phyloP scores from a whole-genome alignment of 2,888 invertebrate species.

The Lathronympha strigana region DNA sequence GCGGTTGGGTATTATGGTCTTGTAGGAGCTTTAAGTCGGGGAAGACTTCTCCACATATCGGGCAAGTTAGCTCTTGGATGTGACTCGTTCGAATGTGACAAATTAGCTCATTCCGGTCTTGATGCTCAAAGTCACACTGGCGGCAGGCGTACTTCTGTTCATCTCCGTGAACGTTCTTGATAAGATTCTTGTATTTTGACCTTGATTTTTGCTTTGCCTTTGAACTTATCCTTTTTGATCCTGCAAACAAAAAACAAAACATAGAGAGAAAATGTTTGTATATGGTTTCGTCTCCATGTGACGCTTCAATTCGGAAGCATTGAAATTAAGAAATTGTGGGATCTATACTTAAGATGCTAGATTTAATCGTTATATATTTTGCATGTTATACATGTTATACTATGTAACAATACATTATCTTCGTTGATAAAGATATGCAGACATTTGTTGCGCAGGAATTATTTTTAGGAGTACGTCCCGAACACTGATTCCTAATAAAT shows the following conservation, averaged over 20 bases:
- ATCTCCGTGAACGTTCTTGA: slow-evolving; percentile 7
- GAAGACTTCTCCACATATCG: slow-evolving; percentile 5
- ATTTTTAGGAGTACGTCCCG: no score
- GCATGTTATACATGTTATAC: no score
- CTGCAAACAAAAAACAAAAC: slow-evolving; percentile 4
- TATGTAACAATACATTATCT: no score
- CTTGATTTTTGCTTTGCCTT: no score
- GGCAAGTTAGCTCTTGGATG: slow-evolving; percentile 3
- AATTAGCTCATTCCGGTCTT: not conserved
- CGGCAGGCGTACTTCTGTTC: not conserved
- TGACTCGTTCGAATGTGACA: not conserved
- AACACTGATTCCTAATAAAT: no score
- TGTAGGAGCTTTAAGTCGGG: not conserved
- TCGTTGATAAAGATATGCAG: no score
- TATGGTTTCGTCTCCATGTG: not conserved
- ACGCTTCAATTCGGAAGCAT: no score
- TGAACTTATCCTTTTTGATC: not conserved
- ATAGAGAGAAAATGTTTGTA: not conserved
- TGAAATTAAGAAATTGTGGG: no score
- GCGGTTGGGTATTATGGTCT: slow-evolving; percentile 11
- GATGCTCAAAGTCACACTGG: slow-evolving; percentile 1
- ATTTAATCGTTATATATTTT: no score
- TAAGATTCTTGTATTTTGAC: slow-evolving; percentile 12
- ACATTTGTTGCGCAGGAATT: no score
- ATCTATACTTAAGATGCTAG: no score